Conservation (phyloP, 1,140 invertebrate species). For the Temnothorax curvispinosus region DNA sequence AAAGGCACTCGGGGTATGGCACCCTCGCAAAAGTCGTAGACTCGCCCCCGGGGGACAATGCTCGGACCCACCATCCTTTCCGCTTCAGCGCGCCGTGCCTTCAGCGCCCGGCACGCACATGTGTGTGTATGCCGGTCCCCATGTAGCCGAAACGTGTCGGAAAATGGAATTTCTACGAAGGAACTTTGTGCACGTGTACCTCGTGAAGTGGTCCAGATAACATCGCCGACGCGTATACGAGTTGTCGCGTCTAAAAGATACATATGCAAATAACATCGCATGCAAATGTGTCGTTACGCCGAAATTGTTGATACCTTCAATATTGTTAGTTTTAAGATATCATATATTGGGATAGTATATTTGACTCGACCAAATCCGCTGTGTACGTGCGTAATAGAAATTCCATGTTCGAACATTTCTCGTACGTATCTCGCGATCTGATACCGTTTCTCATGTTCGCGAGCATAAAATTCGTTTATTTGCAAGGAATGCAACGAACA, state of each 20-base stretch:
- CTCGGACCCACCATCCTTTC: not conserved
- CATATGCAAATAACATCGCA: not conserved
- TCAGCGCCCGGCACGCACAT: not conserved
- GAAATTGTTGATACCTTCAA: not conserved
- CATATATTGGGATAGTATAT: not conserved
- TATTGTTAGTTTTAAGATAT: not conserved
- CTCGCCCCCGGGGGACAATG: constrained; percentile 49
- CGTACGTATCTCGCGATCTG: not conserved
- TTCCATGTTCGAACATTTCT: not conserved
- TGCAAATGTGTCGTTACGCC: not conserved
- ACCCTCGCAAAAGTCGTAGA: constrained; percentile 52
- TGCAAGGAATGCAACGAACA: not conserved
- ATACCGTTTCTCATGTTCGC: not conserved
- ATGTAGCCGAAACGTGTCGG: constrained; percentile 26
- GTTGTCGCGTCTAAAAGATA: not conserved
- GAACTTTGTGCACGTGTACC: not conserved
- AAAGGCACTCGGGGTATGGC: constrained; percentile 65
- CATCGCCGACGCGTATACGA: not conserved
- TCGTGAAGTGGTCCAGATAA: constrained; percentile 23
- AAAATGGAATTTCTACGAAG: constrained; percentile 49
- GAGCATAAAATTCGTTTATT: not conserved
- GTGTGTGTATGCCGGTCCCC: not conserved
- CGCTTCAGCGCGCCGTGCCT: not conserved
- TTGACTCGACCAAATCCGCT: not conserved
- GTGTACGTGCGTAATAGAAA: not conserved